Evolutionary conservation across 2,888 invertebrate species (phyloP), one percentile per base, ranked within the genome.

Genomic region (Chalcis sispes): DNA sequence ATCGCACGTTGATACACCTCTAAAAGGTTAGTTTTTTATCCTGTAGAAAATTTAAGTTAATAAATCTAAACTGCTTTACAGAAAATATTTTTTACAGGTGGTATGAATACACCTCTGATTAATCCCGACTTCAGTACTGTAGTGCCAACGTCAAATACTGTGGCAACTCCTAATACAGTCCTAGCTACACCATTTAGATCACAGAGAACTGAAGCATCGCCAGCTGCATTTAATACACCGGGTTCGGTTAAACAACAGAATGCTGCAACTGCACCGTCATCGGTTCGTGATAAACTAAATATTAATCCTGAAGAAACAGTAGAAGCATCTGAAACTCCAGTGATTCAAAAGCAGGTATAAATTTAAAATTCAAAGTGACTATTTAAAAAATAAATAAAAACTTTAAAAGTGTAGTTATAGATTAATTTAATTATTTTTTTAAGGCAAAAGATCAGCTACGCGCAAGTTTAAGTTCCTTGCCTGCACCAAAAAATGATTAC

Each of bases 1-100:
- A 23, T 97, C 97, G 0, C 98, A 99, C 88, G 98, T 98, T 1
- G 99, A 99, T 86, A 99, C 99, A 0, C 99, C 99, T 0, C 90
- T 99, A 20, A 98, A 98, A 89, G 95, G 87, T 86, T 48, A 36
- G 23, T 40, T 42, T 52, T 61, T 59, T 20, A 7, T 42, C n/a
- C 5, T 32, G 2, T 20, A 36, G 18, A 58, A 50, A 70, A 50
- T 48, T 32, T 32, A 10, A 50, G 20, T 50, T 29, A n/a, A n/a
- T n/a, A n/a, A n/a, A n/a, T n/a, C n/a, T n/a, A 61, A 36, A n/a
- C 10, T n/a, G n/a, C 1, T 40, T 61, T 32, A 29, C 56, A 56
- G 18, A 15, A 59, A 5, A 23, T 25, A 5, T 10, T 52, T 56
- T 58, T 72, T 73, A 13, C 66, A 93, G 88, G 99, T 61, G 99